These are phyloP conservation scores for Axis porcinus DNA, from an alignment of 2,113 vertebrate genomes.

Conservation along the genomic window DNA sequence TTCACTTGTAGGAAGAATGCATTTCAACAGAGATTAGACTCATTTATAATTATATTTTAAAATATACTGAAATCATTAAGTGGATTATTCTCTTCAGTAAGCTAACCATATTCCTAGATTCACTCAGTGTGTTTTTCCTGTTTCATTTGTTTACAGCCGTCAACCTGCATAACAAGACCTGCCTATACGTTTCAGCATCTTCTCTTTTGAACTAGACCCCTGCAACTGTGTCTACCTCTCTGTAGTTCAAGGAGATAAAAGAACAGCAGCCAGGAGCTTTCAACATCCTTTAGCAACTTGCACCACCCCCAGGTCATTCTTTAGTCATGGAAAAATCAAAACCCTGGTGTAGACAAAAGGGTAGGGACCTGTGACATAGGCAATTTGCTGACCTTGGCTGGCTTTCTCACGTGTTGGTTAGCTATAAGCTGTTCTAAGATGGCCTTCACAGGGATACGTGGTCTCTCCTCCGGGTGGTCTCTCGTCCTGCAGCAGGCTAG, in stretches of 20 bases:
- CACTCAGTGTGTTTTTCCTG: background rate
- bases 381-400: background rate
- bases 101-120: background rate
- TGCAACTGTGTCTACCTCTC: background rate
- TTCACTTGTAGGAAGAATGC: background rate
- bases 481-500: background rate
- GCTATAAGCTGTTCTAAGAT: background rate
- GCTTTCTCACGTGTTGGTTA: background rate
- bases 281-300: background rate
- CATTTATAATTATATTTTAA: background rate
- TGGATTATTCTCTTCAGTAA: background rate
- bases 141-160: background rate
- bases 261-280: background rate
- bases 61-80: background rate
- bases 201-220: background rate
- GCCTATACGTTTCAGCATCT: background rate
- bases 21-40: background rate
- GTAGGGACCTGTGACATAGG: background rate
- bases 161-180: background rate
- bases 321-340: background rate
- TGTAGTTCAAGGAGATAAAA: background rate
- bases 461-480: background rate
- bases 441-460: background rate
- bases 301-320: background rate
- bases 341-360: background rate